A percentile compares a stretch with the other conserved stretches of the same genome.
These are phyloP conservation scores for Bombus pyrosoma DNA, from an alignment of 1,140 invertebrate genomes.

Conservation along the genomic window DNA sequence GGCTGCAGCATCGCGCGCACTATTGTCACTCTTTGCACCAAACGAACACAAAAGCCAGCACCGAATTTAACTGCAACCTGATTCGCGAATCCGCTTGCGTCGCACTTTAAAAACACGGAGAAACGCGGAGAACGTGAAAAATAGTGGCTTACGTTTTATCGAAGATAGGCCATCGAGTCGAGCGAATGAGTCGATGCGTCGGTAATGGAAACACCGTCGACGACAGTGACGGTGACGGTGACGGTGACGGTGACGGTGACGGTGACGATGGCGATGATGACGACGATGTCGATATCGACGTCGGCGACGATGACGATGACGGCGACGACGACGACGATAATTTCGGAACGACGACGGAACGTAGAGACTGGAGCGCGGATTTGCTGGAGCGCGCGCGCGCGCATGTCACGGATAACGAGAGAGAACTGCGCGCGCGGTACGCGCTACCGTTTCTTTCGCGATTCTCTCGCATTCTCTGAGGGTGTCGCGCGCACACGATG, in stretches of 20 bases:
- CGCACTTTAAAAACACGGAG: no score
- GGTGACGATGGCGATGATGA: accelerated
- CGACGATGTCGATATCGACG: accelerated
- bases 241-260: neutral
- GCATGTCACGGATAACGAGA: neutral
- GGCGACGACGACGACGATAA: neutral
- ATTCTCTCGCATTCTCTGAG: conserved; percentile 14
- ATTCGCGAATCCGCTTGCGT: neutral
- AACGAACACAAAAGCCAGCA: neutral
- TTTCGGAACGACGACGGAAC: neutral
- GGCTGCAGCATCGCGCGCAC: neutral
- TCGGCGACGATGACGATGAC: neutral
- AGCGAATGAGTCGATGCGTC: neutral
- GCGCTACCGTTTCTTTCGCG: conserved; percentile 12
- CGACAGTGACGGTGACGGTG: neutral
- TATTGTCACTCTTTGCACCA: neutral
- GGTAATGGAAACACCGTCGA: no score
- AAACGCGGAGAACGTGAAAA: neutral
- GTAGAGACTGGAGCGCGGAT: neutral
- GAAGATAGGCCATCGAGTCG: neutral
- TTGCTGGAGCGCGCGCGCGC: neutral
- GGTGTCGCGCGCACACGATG: conserved; percentile 24
- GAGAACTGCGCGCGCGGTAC: conserved; percentile 24
- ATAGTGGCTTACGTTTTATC: neutral
- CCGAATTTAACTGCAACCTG: neutral